These are phyloP conservation scores for Gerris lacustris DNA, from an alignment of 2,888 invertebrate species.

Conservation along the genomic window DNA sequence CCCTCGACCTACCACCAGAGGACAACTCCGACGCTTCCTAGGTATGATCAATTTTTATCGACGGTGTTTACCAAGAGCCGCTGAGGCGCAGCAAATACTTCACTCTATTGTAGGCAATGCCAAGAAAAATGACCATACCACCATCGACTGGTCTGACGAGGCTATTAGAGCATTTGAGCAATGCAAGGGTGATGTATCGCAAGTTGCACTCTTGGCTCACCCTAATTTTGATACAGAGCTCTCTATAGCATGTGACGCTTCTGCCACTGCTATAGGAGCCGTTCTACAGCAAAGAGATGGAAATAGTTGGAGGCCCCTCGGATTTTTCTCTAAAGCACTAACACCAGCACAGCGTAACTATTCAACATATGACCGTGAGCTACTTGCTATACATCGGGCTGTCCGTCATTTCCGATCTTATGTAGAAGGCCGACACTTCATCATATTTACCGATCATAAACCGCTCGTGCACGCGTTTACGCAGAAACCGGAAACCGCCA, in stretches of 20 bases:
- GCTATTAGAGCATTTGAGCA: conserved; percentile 9
- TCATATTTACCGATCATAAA: neutral
- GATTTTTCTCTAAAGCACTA: conserved; percentile 27
- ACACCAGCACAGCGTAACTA: conserved; percentile 34
- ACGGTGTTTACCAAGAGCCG: conserved; percentile 33
- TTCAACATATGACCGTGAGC: too few relatives aligned
- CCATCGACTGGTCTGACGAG: conserved; percentile 14
- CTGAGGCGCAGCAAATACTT: conserved; percentile 27
- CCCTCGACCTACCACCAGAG: conserved; percentile 21
- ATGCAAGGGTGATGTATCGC: conserved; percentile 32
- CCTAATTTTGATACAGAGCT: conserved; percentile 32
- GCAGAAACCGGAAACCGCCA: conserved; percentile 3
- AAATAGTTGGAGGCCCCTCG: conserved; percentile 24
- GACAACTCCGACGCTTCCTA: conserved; percentile 32
- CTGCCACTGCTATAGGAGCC: conserved; percentile 13
- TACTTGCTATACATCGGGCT: conserved; percentile 32
- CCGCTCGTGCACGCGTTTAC: neutral
- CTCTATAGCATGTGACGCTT: conserved; percentile 17
- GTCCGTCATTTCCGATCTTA: conserved; percentile 18
- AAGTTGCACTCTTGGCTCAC: conserved; percentile 35
- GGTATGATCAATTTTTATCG: conserved; percentile 36
- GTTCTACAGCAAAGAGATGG: conserved; percentile 19
- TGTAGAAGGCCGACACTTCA: conserved; percentile 9
- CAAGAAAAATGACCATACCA: conserved; percentile 1
- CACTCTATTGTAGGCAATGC: conserved; percentile 5